Evolutionary conservation across 2,113 vertebrate species (phyloP).

Genomic region (Sciurus niger): DNA sequence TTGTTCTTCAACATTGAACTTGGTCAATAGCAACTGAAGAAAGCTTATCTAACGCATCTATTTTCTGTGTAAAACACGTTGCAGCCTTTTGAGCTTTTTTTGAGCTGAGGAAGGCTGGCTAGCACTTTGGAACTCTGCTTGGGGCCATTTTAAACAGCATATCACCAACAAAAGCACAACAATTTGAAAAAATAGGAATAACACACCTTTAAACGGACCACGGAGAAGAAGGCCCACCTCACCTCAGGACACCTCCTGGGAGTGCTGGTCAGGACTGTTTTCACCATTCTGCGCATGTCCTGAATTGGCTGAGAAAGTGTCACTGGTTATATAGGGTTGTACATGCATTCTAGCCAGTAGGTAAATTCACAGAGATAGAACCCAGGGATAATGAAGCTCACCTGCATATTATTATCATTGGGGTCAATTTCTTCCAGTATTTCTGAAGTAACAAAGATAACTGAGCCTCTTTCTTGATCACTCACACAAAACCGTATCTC

Average conservation of each 20-base stretch:
- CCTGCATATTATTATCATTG: not conserved
- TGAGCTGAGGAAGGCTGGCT: not conserved
- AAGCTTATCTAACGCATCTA: not conserved
- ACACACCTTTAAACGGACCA: not conserved
- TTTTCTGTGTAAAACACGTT: not conserved
- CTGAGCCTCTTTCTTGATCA: not conserved
- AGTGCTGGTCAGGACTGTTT: not conserved
- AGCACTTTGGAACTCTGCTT: not conserved
- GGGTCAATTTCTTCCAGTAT: not conserved
- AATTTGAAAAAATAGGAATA: not conserved
- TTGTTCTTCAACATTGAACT: not conserved
- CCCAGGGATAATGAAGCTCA: not conserved
- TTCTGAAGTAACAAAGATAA: not conserved
- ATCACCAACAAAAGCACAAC: not conserved
- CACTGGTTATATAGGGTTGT: not conserved
- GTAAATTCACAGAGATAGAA: not conserved
- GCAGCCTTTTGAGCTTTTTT: no score
- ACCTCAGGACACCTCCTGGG: not conserved
- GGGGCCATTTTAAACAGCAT: not conserved
- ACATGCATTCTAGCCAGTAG: not conserved
- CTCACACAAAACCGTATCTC: not conserved
- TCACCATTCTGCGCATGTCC: not conserved
- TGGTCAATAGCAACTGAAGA: not conserved
- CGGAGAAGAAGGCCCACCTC: not conserved
- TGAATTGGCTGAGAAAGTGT: not conserved